These are phyloP conservation scores for Ataeniobius toweri DNA, from an alignment of 2,797 vertebrate genomes.

Conservation along the genomic window DNA sequence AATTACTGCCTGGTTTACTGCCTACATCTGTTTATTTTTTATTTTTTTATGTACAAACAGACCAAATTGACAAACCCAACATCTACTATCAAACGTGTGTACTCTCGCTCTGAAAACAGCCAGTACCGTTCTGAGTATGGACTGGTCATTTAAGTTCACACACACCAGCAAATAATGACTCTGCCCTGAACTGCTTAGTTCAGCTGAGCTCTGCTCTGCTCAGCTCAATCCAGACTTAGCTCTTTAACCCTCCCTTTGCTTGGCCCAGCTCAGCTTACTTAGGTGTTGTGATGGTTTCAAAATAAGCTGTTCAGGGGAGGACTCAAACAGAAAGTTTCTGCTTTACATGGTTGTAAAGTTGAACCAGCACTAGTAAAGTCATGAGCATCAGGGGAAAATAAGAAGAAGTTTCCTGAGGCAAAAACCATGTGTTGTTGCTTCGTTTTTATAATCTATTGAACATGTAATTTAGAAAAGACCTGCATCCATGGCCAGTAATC, in stretches of 20 bases:
- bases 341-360: neutral
- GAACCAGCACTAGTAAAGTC: slow-evolving; percentile 8
- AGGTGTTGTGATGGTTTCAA: slow-evolving; percentile 25
- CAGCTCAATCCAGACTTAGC: slow-evolving; percentile 27
- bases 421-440: slow-evolving; percentile 37
- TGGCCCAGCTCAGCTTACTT: slow-evolving; percentile 32
- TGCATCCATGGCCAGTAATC: neutral
- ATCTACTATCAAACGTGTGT: slow-evolving; percentile 32
- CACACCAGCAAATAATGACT: slow-evolving; percentile 29
- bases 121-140: slow-evolving; percentile 56
- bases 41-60: neutral
- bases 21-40: slow-evolving; percentile 2
- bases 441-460: slow-evolving; percentile 8
- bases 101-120: slow-evolving; percentile 48
- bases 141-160: slow-evolving; percentile 60
- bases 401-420: slow-evolving; percentile 47
- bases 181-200: slow-evolving; percentile 36
- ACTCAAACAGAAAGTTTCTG: neutral
- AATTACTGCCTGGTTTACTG: slow-evolving; percentile 9
- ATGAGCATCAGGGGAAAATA: slow-evolving; percentile 33
- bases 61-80: slow-evolving; percentile 9
- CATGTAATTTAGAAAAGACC: neutral
- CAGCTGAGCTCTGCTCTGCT: slow-evolving; percentile 37
- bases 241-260: slow-evolving; percentile 10
- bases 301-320: neutral